Evolutionary conservation across 2,797 vertebrate species (phyloP).

Genomic region (Nyctibius grandis): DNA sequence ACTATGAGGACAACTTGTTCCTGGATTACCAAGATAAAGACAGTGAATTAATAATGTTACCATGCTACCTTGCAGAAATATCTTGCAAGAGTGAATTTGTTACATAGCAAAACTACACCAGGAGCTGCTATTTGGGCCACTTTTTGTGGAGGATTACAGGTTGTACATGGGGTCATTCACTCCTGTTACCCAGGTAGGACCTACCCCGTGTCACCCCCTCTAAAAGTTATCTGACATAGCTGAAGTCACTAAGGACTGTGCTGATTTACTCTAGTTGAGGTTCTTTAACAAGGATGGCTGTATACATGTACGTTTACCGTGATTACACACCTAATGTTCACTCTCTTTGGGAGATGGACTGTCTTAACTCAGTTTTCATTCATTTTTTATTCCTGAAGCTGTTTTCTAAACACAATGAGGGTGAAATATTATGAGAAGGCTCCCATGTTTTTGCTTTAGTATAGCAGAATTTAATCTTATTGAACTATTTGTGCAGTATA

Average conservation of each 20-base stretch:
- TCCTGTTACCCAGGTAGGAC: neutral
- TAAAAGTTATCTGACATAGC: neutral
- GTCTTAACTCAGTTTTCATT: neutral
- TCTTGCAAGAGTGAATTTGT: neutral
- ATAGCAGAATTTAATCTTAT: neutral
- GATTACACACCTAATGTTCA: neutral
- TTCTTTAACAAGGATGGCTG: neutral
- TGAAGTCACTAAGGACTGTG: neutral
- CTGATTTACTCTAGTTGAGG: neutral
- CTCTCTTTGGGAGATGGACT: neutral
- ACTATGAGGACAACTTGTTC: neutral
- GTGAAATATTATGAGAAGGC: neutral
- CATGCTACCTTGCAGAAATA: neutral
- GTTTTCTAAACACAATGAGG: neutral
- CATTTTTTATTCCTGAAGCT: neutral
- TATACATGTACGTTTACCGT: neutral
- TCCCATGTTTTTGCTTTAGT: neutral
- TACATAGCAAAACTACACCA: neutral
- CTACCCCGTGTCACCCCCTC: neutral
- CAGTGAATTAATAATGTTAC: neutral
- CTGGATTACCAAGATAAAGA: neutral
- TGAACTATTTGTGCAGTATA: neutral
- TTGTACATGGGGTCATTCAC: neutral
- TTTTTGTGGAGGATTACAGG: neutral
- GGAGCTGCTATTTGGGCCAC: neutral